A percentile compares a stretch with the other conserved stretches of the same genome.
These are phyloP conservation scores for Procambarus virginalis DNA, from an alignment of 1,140 invertebrate genomes.

Conservation along the genomic window DNA sequence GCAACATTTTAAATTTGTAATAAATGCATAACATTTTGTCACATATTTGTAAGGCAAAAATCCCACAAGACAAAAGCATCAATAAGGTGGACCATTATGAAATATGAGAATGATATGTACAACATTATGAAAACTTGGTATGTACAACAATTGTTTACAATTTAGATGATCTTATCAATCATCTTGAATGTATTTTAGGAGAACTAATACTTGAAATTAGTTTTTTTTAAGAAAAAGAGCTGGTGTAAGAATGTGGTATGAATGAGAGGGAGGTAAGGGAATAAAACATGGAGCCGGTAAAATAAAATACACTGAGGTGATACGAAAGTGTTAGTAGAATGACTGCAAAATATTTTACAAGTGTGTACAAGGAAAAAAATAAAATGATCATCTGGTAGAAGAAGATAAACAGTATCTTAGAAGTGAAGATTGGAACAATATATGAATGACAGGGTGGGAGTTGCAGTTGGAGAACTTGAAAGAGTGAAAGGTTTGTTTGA, in stretches of 20 bases:
- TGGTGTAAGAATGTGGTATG: not conserved
- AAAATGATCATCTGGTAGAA: too few relatives aligned
- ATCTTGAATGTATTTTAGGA: not conserved
- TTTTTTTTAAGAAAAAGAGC: not conserved
- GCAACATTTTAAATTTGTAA: not conserved
- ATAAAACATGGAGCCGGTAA: not conserved
- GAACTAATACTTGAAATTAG: not conserved
- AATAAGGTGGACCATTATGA: not conserved
- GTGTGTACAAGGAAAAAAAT: too few relatives aligned
- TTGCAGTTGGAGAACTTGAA: too few relatives aligned
- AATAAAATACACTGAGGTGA: not conserved
- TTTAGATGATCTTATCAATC: not conserved
- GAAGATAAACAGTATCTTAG: too few relatives aligned
- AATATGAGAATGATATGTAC: not conserved
- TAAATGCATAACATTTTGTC: not conserved
- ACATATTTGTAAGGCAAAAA: not conserved
- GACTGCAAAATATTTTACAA: too few relatives aligned
- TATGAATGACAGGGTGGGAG: too few relatives aligned
- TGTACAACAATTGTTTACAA: not conserved
- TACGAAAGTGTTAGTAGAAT: too few relatives aligned
- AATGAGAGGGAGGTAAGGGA: too few relatives aligned
- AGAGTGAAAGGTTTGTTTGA: too few relatives aligned
- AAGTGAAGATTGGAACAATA: too few relatives aligned
- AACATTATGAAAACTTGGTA: not conserved
- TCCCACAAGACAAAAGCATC: not conserved